Evolutionary conservation across 2,113 vertebrate species (phyloP).

Genomic region (Labeo catla): DNA sequence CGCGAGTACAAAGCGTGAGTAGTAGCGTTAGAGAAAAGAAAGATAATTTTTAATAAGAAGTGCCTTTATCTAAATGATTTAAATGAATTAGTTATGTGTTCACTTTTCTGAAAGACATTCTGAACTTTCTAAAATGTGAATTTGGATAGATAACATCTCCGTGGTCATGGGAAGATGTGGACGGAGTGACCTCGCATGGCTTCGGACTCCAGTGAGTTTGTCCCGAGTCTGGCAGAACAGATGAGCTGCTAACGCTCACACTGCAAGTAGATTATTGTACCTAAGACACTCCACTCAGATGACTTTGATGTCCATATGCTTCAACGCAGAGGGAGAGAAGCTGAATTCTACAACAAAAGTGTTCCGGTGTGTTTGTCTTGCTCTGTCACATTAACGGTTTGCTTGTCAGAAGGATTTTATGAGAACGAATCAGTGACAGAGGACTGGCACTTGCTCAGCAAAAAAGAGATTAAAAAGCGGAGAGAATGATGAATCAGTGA

Average conservation of each 20-base stretch:
- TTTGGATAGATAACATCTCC: neutral
- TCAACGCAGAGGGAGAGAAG: conserved; percentile 44
- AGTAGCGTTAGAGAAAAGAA: neutral
- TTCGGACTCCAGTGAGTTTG: neutral
- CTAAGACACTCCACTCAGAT: conserved; percentile 60
- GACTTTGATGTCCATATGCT: conserved; percentile 64
- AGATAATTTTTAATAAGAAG: neutral
- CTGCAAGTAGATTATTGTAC: conserved; percentile 68
- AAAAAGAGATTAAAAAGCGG: conserved; percentile 9
- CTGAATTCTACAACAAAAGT: conserved; percentile 44
- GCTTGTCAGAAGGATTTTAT: conserved; percentile 52
- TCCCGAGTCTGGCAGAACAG: conserved; percentile 54
- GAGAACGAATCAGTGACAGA: conserved; percentile 38
- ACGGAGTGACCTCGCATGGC: neutral
- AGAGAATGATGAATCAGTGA: conserved; percentile 65
- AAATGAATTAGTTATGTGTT: neutral
- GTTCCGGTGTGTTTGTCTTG: conserved; percentile 34
- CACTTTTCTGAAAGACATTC: neutral
- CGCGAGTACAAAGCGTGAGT: conserved; percentile 8
- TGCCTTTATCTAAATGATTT: conserved; percentile 19
- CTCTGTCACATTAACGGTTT: conserved; percentile 50
- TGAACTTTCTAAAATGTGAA: neutral
- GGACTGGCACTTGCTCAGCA: conserved; percentile 29
- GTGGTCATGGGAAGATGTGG: neutral
- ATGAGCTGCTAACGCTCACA: conserved; percentile 51